Evolutionary conservation across 2,888 invertebrate genomes (phyloP), one percentile per base, ranked within the genome.

Genomic region (Phaonia tiefii): DNA sequence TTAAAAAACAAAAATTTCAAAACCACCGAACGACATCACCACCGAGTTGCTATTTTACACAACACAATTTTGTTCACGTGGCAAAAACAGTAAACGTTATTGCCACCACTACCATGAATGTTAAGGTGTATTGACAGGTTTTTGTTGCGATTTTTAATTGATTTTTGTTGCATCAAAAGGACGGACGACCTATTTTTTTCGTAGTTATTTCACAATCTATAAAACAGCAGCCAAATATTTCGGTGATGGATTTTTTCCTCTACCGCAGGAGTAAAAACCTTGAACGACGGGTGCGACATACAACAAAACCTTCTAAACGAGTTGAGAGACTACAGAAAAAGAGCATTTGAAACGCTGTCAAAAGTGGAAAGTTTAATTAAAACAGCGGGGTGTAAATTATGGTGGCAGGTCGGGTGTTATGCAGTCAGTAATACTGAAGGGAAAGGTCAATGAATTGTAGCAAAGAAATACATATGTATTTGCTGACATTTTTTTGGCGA

Each of bases 341-440:
- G n/a, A n/a, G n/a, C 56, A 51, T 56, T 37, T 17, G 51, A 31
- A 51, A 15, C 13, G 66, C 67, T 75, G 60, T 39, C 67, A 67
- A 60, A 75, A 69, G 10, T 67, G 46, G 15, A 25, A 25, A 67
- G 20, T 75, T 67, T 66, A 75, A 75, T 75, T 75, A 75, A 67
- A 67, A 63, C 15, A 46, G 13, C n/a, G 46, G n/a, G 3, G 11
- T n/a, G 46, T 15, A n/a, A n/a, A n/a, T n/a, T n/a, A n/a, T n/a
- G n/a, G n/a, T n/a, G n/a, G n/a, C n/a, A n/a, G n/a, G n/a, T n/a
- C n/a, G n/a, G n/a, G n/a, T n/a, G n/a, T n/a, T n/a, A n/a, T n/a
- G n/a, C n/a, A n/a, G n/a, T n/a, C n/a, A n/a, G n/a, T n/a, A n/a
- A n/a, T n/a, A n/a, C n/a, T 15, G n/a, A 3, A n/a, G 17, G 46